phyloP scores from a whole-genome alignment of 2,888 invertebrate species.

The Drosophila ochracea region DNA sequence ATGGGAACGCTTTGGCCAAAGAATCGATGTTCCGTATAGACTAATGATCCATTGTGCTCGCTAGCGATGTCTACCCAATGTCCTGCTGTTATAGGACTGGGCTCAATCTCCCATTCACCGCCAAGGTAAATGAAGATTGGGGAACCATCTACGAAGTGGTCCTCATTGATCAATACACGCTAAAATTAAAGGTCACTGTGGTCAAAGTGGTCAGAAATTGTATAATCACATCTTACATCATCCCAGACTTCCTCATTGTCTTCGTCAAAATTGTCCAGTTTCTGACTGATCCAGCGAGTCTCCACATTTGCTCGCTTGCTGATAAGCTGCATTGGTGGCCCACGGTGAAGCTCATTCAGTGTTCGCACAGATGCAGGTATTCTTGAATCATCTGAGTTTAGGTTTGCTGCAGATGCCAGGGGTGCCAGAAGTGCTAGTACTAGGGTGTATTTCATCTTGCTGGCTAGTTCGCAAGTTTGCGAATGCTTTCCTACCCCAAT shows the following conservation, averaged over 20 bases:
- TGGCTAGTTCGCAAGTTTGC: constrained; percentile 36
- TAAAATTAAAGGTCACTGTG: constrained; percentile 2
- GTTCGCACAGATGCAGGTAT: constrained; percentile 43
- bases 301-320: constrained; percentile 45
- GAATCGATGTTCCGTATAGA: constrained; percentile 92
- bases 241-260: constrained; percentile 86
- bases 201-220: no score
- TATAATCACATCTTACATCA: constrained; percentile 77
- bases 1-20: constrained; percentile 91
- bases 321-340: constrained; percentile 32
- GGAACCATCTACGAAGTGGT: constrained; percentile 84
- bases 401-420: neutral
- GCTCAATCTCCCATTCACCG: constrained; percentile 88
- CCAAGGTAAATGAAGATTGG: constrained; percentile 89
- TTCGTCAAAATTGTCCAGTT: constrained; percentile 87
- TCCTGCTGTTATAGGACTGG: constrained; percentile 87
- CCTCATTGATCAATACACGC: constrained; percentile 85
- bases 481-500: constrained; percentile 53
- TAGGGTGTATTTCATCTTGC: constrained; percentile 51
- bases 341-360: constrained; percentile 45
- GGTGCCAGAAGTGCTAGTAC: constrained; percentile 30
- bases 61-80: constrained; percentile 87
- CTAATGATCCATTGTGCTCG: constrained; percentile 87
- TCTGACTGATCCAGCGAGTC: constrained; percentile 86
- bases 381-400: neutral